phyloP scores from a whole-genome alignment of 2,888 invertebrate genomes.

The Platerodrilus igneus region DNA sequence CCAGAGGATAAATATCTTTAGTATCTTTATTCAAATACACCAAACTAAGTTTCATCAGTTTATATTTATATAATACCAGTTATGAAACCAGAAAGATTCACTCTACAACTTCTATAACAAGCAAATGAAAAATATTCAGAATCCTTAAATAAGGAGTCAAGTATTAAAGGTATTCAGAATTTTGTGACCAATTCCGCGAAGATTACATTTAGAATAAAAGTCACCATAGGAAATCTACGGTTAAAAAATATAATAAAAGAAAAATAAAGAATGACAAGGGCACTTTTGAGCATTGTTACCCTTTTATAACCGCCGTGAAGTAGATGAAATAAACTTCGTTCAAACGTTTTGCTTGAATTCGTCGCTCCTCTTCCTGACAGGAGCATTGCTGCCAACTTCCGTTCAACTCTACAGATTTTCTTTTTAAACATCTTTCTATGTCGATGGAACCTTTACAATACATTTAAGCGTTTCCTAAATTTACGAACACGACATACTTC shows the following conservation, averaged over 20 bases:
- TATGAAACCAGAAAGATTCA: no score
- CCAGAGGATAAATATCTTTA: no score
- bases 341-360: constrained; percentile 15
- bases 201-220: no score
- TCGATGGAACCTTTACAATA: constrained; percentile 7
- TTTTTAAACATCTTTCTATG: constrained; percentile 10
- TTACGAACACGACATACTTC: constrained; percentile 1
- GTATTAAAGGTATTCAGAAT: no score
- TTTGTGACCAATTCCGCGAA: no score
- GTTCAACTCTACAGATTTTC: constrained; percentile 9
- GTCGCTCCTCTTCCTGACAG: constrained; percentile 11
- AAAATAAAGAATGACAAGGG: constrained; percentile 17
- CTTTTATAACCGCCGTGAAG: constrained; percentile 19
- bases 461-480: constrained; percentile 6
- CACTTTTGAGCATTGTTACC: constrained; percentile 21
- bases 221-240: no score
- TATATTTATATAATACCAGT: no score
- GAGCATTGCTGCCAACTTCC: constrained; percentile 12
- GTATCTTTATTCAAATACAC: no score
- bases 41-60: no score
- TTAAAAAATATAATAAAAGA: constrained; percentile 12
- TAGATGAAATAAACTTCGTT: constrained; percentile 23
- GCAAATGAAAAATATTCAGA: no score
- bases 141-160: no score
- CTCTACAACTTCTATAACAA: no score